phyloP scores from a whole-genome alignment of 2,113 vertebrate species.

The Tragelaphus imberbis region DNA sequence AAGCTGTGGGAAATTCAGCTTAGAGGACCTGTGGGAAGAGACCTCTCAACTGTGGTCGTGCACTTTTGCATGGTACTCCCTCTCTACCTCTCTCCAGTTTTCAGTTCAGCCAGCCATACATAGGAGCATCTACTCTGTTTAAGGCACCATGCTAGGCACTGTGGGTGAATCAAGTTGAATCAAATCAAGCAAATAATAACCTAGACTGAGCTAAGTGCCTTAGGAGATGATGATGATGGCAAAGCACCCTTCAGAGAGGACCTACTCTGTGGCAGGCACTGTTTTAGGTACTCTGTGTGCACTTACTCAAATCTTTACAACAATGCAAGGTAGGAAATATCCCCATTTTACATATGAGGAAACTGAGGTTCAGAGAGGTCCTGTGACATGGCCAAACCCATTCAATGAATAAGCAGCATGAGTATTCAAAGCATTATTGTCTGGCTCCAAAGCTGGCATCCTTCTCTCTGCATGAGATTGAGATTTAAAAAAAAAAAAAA shows the following conservation, averaged over 20 bases:
- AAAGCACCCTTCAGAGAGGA: not conserved
- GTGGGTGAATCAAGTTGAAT: not conserved
- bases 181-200: not conserved
- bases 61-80: not conserved
- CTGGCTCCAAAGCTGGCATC: not conserved
- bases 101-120: not conserved
- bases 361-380: constrained; percentile 30
- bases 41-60: not conserved
- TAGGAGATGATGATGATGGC: not conserved
- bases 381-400: not conserved
- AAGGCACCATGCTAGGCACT: not conserved
- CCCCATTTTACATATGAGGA: not conserved
- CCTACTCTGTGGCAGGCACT: not conserved
- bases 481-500: not conserved
- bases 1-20: not conserved
- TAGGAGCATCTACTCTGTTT: not conserved
- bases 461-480: constrained; percentile 28
- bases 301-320: not conserved
- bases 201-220: not conserved
- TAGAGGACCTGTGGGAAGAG: not conserved
- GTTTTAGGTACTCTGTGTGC: not conserved
- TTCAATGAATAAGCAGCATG: not conserved
- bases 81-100: not conserved
- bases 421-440: constrained; percentile 32
- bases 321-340: not conserved